Base-by-base conservation (phyloP, 2,888 invertebrate species). In the Portevinia maculata region DNA sequence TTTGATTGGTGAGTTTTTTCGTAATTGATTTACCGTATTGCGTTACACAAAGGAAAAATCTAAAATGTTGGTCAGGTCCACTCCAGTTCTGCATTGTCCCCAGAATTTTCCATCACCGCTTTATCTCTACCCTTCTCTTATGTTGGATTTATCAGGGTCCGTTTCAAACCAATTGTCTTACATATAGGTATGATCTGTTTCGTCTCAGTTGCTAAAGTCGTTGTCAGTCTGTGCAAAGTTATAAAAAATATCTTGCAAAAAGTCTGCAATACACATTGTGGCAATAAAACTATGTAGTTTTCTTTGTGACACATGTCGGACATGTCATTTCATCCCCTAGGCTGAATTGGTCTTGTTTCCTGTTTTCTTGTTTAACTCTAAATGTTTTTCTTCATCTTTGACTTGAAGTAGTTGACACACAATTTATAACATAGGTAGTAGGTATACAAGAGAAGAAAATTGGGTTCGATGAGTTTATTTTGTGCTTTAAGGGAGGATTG, bases 291-390 rank as follows among this genome's bases (percentile, higher is more conserved):
- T 64, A 32, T 71, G 60, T 53, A 67, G 6, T 24, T 3, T 55
- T 39, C 37, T 9, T 1, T 55, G 46, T 60, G 76, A 76, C 71
- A 76, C 81, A 76, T 76, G 81, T 70, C 70, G 46, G 64, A 65
- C 76, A 70, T 65, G 53, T 52, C 39, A 70, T 62, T 65, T 60
- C 79, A 75, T 64, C 79, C 79, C 79, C 17, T 79, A 57, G 37
- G 28, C 34, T 67, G 21, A 15, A n/a, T 44, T 37, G 11, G 8
- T n/a, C 15, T 41, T 39, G 11, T 41, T 24, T 53, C 15, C 15
- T n/a, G 44, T 11, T 1, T 59, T 57, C 17, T 0, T 15, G 5
- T 48, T n/a, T 32, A 9, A 15, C 13, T 8, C 28, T 9, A 4
- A 32, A 7, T 9, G 24, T 3, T 21, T 9, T 17, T 5, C 28